Evolutionary conservation across 2,113 vertebrate species (phyloP).

Genomic region (Misgurnus anguillicaudatus): DNA sequence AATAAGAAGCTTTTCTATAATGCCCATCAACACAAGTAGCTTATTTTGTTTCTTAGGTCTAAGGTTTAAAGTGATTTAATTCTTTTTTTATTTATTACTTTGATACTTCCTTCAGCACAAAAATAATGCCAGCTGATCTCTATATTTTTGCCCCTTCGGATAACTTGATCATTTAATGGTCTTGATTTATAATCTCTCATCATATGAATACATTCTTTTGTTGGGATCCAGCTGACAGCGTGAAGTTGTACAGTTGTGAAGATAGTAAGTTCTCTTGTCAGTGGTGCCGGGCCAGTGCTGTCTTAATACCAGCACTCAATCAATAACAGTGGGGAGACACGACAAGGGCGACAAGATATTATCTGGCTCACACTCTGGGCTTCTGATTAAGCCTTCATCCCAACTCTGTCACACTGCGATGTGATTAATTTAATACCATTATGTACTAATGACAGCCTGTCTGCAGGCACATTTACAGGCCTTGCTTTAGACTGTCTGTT

Average conservation of each 20-base stretch:
- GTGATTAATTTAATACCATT: conserved; percentile 84
- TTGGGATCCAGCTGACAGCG: neutral
- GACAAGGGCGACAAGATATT: conserved; percentile 83
- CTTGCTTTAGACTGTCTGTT: conserved; percentile 58
- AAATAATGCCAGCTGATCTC: neutral
- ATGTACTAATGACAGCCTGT: conserved; percentile 80
- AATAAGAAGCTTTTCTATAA: no score
- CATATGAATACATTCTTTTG: neutral
- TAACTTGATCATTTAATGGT: neutral
- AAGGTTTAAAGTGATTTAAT: neutral
- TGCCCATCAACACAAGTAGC: no score
- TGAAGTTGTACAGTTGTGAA: conserved; percentile 11
- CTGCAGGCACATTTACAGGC: conserved; percentile 69
- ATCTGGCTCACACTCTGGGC: conserved; percentile 78
- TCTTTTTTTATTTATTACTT: neutral
- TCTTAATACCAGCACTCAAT: conserved; percentile 78
- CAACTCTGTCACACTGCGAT: conserved; percentile 77
- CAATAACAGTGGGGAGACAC: conserved; percentile 75
- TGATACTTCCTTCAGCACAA: neutral
- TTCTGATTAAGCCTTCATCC: conserved; percentile 80
- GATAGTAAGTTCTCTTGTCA: conserved; percentile 10
- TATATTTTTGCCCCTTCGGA: neutral
- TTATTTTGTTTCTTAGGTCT: neutral
- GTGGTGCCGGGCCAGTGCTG: conserved; percentile 64
- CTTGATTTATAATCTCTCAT: neutral